Conservation (phyloP, 2,797 vertebrate species). For the Crocodylus rhombifer region DNA sequence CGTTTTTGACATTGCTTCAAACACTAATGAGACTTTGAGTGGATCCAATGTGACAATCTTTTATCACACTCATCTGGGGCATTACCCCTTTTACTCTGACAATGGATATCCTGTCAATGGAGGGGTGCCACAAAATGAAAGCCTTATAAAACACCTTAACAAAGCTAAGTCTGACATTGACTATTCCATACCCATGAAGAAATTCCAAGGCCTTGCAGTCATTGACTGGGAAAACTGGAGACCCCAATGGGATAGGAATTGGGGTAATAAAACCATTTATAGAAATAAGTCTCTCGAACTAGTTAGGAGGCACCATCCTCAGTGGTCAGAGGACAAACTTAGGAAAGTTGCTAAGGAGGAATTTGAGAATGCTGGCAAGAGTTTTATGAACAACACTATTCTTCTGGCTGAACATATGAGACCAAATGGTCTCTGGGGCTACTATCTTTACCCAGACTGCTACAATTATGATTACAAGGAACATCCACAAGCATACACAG, state of each 20-base stretch:
- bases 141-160: conserved; percentile 87
- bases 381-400: conserved; percentile 90
- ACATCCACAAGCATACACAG: conserved; percentile 85
- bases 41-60: conserved; percentile 91
- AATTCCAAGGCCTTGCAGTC: conserved; percentile 89
- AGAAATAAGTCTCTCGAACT: conserved; percentile 88
- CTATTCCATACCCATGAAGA: conserved; percentile 85
- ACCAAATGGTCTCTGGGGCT: conserved; percentile 89
- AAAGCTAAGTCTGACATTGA: conserved; percentile 88
- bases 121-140: conserved; percentile 91
- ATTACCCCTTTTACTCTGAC: conserved; percentile 90
- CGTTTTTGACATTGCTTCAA: conserved; percentile 89
- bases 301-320: conserved; percentile 84
- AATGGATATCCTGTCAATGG: conserved; percentile 84
- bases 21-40: conserved; percentile 89
- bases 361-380: conserved; percentile 88
- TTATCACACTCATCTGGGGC: conserved; percentile 90
- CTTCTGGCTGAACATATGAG: conserved; percentile 85
- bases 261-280: conserved; percentile 90
- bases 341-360: conserved; percentile 87
- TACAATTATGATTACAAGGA: conserved; percentile 94
- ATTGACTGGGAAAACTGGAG: conserved; percentile 96
- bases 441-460: conserved; percentile 94
- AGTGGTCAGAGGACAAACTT: conserved; percentile 87
- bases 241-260: conserved; percentile 93